Percentiles rank a stretch among this genome's conserved stretches.
phyloP scores from a whole-genome alignment of 2,797 vertebrate genomes.

The Crenuchus spilurus region DNA sequence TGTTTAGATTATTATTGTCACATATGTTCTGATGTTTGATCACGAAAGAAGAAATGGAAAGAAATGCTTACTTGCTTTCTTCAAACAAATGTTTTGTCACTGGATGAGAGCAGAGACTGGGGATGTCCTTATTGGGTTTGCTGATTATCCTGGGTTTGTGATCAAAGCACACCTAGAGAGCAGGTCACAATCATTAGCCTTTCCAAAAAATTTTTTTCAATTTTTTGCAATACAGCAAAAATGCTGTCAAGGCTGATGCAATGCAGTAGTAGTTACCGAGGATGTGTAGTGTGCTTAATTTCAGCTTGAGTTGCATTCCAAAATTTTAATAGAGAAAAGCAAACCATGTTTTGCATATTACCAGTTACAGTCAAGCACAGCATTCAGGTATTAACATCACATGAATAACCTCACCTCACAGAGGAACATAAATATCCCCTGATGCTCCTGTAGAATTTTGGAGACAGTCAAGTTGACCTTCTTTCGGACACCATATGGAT shows the following conservation, averaged over 20 bases:
- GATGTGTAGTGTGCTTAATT: not conserved
- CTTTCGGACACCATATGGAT: constrained; percentile 80
- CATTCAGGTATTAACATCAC: not conserved
- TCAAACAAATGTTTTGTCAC: constrained; percentile 93
- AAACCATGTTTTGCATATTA: not conserved
- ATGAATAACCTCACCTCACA: constrained; percentile 83
- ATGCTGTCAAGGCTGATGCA: not conserved
- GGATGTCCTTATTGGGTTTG: constrained; percentile 93
- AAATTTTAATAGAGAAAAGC: not conserved
- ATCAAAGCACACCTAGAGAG: constrained; percentile 94
- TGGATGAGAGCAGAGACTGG: constrained; percentile 91
- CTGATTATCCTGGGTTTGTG: constrained; percentile 99
- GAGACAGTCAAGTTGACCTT: constrained; percentile 86
- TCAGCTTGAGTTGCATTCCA: not conserved
- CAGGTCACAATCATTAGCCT: constrained; percentile 54
- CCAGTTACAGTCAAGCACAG: not conserved
- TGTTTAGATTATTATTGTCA: not conserved
- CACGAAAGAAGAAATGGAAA: not conserved
- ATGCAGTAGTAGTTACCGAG: not conserved
- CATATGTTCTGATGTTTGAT: not conserved
- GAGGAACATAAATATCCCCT: constrained; percentile 95
- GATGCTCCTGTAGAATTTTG: constrained; percentile 92
- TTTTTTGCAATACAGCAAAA: not conserved
- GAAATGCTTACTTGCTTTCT: constrained; percentile 89
- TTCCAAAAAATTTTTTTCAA: too few species aligned